Conservation (phyloP, 2,888 invertebrate species). For the Drosophila tanythrix region DNA sequence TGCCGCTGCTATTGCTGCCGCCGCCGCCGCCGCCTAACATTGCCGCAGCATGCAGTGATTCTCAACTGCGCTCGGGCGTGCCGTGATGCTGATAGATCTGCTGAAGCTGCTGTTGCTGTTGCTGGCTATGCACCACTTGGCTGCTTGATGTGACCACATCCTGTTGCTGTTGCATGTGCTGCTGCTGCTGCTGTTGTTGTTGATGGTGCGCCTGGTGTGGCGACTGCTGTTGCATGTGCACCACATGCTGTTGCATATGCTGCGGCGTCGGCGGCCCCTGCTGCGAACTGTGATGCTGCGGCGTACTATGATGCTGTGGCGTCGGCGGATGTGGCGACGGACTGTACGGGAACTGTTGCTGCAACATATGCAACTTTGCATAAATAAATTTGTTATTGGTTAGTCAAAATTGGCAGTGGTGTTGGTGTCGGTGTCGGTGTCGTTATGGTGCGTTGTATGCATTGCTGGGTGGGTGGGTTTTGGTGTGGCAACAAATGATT, state of each 20-base stretch:
- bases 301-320: constrained; percentile 81
- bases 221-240: constrained; percentile 82
- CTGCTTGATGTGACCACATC: constrained; percentile 84
- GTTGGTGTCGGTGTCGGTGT: constrained; percentile 8
- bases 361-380: constrained; percentile 84
- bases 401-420: constrained; percentile 67
- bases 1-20: constrained; percentile 22
- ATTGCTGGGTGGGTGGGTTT: not conserved
- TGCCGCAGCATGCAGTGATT: constrained; percentile 83
- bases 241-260: constrained; percentile 84
- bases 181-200: constrained; percentile 76
- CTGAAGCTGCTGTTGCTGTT: constrained; percentile 82
- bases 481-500: not conserved
- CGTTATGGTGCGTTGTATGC: not conserved
- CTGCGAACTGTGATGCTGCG: constrained; percentile 78
- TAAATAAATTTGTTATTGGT: constrained; percentile 76
- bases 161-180: constrained; percentile 78
- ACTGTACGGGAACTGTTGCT: constrained; percentile 85
- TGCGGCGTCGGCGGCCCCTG: constrained; percentile 82
- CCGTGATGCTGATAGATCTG: constrained; percentile 85
- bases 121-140: constrained; percentile 80
- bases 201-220: constrained; percentile 80
- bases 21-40: constrained; percentile 66
- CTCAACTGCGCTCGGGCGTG: constrained; percentile 85
- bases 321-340: constrained; percentile 84